Percentiles rank a stretch among this genome's conserved stretches.
These are phyloP conservation scores for Antechinus flavipes DNA, from an alignment of 2,113 vertebrate genomes.

Conservation along the genomic window DNA sequence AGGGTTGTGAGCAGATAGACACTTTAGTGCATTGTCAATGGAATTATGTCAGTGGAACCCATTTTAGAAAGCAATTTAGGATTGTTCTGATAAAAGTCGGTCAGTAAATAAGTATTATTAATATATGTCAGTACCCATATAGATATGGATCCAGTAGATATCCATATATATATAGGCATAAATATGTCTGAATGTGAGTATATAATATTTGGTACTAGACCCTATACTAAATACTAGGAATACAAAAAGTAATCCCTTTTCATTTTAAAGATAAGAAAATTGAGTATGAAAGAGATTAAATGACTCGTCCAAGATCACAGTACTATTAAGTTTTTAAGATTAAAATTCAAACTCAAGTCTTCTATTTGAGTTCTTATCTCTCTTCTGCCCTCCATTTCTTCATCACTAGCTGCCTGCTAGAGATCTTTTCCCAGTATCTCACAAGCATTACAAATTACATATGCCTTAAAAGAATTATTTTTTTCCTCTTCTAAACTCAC, in stretches of 20 bases:
- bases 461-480: background rate
- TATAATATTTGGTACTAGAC: background rate
- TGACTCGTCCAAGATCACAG: background rate
- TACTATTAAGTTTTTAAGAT: background rate
- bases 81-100: background rate
- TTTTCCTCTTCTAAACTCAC: background rate
- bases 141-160: background rate
- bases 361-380: background rate
- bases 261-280: background rate
- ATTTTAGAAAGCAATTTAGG: background rate
- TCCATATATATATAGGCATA: no score
- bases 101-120: background rate
- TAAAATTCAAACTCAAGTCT: background rate
- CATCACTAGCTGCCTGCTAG: background rate
- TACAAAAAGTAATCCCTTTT: background rate
- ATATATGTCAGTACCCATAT: background rate
- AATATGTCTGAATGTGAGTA: background rate
- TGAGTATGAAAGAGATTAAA: background rate
- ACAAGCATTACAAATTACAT: background rate
- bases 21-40: background rate
- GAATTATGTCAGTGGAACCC: background rate
- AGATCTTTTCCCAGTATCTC: background rate
- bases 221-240: background rate
- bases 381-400: background rate
- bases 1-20: background rate